Percentiles rank a stretch among this genome's conserved stretches.
Conservation (phyloP, 2,113 vertebrate species). For the Oncorhynchus clarkii region DNA sequence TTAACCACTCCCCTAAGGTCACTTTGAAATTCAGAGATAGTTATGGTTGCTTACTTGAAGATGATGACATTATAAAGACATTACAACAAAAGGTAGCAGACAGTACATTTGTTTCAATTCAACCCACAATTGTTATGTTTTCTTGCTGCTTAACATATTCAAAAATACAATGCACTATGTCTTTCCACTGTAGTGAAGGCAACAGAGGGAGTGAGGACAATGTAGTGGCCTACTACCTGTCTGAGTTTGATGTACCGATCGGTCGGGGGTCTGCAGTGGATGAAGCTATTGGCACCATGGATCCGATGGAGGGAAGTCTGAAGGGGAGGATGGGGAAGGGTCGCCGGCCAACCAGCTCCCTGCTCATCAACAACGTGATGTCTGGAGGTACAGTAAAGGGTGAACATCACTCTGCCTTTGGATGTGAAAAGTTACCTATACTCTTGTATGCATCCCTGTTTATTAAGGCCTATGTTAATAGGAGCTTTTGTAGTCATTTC, state of each 20-base stretch:
- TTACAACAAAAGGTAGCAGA: too few species aligned
- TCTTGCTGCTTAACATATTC: too few species aligned
- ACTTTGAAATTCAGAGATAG: neutral
- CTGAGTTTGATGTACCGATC: constrained; percentile 66
- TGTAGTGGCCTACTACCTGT: constrained; percentile 70
- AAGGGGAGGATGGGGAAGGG: constrained; percentile 5
- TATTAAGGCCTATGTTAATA: too few species aligned
- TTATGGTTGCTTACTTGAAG: neutral
- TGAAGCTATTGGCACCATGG: constrained; percentile 43
- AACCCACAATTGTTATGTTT: too few species aligned
- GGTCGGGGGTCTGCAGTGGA: constrained; percentile 40
- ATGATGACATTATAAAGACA: neutral
- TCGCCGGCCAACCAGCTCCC: constrained; percentile 1
- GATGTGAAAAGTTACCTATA: neutral
- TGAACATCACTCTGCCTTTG: neutral
- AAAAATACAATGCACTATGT: neutral
- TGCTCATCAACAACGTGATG: constrained; percentile 47
- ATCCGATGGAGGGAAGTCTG: neutral
- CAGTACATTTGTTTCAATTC: too few species aligned
- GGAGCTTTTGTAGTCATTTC: too few species aligned
- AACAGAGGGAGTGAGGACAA: neutral
- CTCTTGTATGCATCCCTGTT: neutral
- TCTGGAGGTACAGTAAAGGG: constrained; percentile 53
- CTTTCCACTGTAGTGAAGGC: constrained; percentile 46
- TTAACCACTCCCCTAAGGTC: neutral